phyloP scores from a whole-genome alignment of 2,113 vertebrate species.

The Myotis lucifugus region DNA sequence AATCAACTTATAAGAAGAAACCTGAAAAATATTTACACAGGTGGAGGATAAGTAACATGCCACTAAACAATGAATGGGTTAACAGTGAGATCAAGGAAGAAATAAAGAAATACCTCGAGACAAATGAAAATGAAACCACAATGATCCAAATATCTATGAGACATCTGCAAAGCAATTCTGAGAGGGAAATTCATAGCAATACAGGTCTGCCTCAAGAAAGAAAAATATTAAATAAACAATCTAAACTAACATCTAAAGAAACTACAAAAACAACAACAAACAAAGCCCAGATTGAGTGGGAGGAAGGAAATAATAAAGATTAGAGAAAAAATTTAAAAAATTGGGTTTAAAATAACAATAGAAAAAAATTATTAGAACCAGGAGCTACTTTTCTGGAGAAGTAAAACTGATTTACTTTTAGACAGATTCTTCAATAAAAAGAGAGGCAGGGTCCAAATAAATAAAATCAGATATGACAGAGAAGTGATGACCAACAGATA shows the following conservation, averaged over 20 bases:
- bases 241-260: neutral
- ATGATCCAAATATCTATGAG: neutral
- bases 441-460: neutral
- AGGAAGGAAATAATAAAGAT: neutral
- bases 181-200: neutral
- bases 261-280: neutral
- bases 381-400: neutral
- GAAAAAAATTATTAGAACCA: neutral
- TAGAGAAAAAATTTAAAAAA: neutral
- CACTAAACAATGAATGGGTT: neutral
- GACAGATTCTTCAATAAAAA: neutral
- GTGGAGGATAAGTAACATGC: neutral
- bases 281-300: neutral
- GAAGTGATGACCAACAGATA: neutral
- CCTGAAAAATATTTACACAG: neutral
- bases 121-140: neutral
- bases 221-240: neutral
- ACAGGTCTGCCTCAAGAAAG: neutral
- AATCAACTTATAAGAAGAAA: neutral
- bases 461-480: neutral
- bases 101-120: neutral
- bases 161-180: neutral
- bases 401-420: neutral
- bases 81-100: neutral
- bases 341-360: neutral